Percentiles rank a stretch among this genome's conserved stretches.
These are phyloP conservation scores for Glaucomys volans DNA, from an alignment of 2,113 vertebrate genomes.

Conservation along the genomic window DNA sequence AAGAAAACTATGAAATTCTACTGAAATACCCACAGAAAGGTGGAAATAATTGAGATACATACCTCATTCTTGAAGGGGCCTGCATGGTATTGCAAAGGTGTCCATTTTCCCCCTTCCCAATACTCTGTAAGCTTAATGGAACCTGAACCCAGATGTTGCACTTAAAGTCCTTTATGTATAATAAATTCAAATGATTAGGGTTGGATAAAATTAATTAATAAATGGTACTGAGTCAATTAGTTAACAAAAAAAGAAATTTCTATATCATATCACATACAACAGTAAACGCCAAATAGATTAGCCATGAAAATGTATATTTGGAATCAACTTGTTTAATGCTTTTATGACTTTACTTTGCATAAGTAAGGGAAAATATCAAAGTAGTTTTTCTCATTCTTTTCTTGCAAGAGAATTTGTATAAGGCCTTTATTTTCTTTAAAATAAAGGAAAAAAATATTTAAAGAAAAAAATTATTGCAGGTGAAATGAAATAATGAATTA, in stretches of 20 bases:
- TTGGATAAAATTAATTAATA: not conserved
- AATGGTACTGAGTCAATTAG: not conserved
- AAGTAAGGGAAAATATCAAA: not conserved
- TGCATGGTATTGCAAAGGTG: not conserved
- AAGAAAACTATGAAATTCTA: not conserved
- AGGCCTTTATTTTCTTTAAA: not conserved
- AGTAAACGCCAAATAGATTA: conserved; percentile 43
- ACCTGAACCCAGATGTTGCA: not conserved
- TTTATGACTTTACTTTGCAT: not conserved
- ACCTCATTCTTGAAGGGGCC: not conserved
- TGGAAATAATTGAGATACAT: not conserved
- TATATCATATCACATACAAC: not conserved
- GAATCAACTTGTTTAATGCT: not conserved
- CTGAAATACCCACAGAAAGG: not conserved
- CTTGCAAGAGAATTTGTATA: too few species aligned
- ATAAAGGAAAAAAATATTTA: not conserved
- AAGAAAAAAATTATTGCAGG: not conserved
- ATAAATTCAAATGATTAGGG: not conserved
- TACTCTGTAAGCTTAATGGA: not conserved
- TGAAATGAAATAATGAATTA: conserved; percentile 37
- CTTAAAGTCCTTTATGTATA: not conserved
- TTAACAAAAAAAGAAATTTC: not conserved
- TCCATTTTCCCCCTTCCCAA: not conserved
- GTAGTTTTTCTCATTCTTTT: not conserved
- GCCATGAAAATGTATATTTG: not conserved